Conservation (phyloP, 1,140 invertebrate genomes). For the Antheraea pernyi region DNA sequence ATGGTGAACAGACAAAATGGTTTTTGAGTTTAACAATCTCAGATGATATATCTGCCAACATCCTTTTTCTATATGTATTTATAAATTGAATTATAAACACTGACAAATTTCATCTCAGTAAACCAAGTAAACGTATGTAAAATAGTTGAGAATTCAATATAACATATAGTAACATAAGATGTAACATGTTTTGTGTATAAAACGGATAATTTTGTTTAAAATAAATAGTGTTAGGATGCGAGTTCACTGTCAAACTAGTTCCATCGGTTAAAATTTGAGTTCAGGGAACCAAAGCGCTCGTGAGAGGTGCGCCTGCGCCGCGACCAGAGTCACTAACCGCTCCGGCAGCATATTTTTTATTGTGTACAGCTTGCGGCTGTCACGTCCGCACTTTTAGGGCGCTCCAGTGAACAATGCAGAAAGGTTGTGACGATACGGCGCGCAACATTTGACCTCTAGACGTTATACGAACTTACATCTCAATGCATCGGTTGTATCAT, state of each 20-base stretch:
- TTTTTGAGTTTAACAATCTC: too few relatives aligned
- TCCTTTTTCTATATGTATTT: too few relatives aligned
- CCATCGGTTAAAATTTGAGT: constrained; percentile 9
- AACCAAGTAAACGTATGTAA: too few relatives aligned
- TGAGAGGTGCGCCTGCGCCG: constrained; percentile 16
- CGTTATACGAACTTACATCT: constrained; percentile 7
- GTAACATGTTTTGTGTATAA: too few relatives aligned
- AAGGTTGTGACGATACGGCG: constrained; percentile 11
- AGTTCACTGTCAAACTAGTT: too few relatives aligned
- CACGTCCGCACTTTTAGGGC: constrained; percentile 25
- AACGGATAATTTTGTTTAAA: too few relatives aligned
- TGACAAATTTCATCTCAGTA: too few relatives aligned
- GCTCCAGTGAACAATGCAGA: constrained; percentile 21
- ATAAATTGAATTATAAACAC: too few relatives aligned
- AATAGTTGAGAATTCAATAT: too few relatives aligned
- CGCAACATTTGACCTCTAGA: constrained; percentile 19
- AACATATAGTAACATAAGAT: too few relatives aligned
- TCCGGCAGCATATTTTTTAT: constrained; percentile 11
- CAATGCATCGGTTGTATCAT: not conserved
- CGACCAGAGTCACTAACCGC: constrained; percentile 29
- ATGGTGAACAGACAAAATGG: too few relatives aligned
- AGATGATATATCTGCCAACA: too few relatives aligned
- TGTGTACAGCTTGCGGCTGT: constrained; percentile 19
- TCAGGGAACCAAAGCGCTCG: constrained; percentile 40
- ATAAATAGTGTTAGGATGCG: not conserved